Base-by-base conservation (phyloP, 2,113 vertebrate genomes). In the Cinclus mexicanus region DNA sequence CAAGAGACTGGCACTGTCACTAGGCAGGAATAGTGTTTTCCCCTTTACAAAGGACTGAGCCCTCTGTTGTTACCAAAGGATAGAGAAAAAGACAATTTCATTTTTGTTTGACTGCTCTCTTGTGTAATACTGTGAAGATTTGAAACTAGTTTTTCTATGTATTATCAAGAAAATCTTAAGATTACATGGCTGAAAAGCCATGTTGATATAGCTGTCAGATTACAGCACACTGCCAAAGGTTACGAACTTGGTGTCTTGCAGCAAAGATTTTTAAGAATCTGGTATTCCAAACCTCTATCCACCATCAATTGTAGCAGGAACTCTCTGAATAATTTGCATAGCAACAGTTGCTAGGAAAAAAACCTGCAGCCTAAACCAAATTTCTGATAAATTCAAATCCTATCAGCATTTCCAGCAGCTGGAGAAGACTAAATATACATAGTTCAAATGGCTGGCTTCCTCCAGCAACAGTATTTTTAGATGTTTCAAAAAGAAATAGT, bases 321-420 rank as follows among this genome's bases (percentile, higher is more conserved):
- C 69, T 84, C 64, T 81, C 57, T 59, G 78, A 85, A 97, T 97
- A 93, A 95, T 97, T 96, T 95, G 77, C 94, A 90, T 97, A 88
- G 97, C 97, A 97, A 96, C 94, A 95, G 96, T 98, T 97, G 97
- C 97, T 97, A 97, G 96, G 95, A 96, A 94, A 97, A 91, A 98
- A 94, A 96, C 52, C 93, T 96, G 85, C 81, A 93, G 61, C 89
- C 81, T 96, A 85, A 96, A 91, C 90, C 91, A 97, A 96, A 96
- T 96, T 91, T 94, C 92, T 86, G 85, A 96, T 94, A 87, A 88
- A 94, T 95, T 94, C 76, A 94, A 95, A 91, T 72, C 87, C 84
- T 90, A 95, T 97, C 80, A 95, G 87, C 95, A 94, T 95, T 97
- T 96, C 92, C 85, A 97, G 74, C 81, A 96, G 83, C 93, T 97